These are phyloP conservation scores for Triplophysa siluroides DNA, from an alignment of 2,113 vertebrate genomes.

Conservation along the genomic window DNA sequence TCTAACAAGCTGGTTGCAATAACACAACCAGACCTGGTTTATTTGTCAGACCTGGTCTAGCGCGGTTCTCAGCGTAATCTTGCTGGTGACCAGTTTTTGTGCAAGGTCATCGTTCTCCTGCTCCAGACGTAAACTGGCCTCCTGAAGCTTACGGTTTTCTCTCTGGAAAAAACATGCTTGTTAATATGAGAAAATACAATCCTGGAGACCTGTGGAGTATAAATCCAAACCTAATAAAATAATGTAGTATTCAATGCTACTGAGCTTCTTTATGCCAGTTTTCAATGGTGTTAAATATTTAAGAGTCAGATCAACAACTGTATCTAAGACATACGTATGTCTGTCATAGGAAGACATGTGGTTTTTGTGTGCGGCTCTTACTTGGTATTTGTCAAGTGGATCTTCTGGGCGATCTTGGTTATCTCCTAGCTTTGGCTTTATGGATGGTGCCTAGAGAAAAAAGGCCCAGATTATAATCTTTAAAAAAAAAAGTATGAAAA, in stretches of 20 bases:
- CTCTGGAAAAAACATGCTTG: conserved; percentile 68
- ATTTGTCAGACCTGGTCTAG: conserved; percentile 84
- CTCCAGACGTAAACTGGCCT: conserved; percentile 90
- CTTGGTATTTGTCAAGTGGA: conserved; percentile 87
- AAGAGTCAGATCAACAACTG: not conserved
- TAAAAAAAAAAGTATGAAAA: not conserved
- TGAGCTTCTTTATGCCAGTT: not conserved
- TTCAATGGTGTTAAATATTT: not conserved
- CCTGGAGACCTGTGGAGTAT: no score
- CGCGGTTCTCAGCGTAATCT: conserved; percentile 88
- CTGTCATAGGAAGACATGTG: not conserved
- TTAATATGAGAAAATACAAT: not conserved
- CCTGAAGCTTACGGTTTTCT: conserved; percentile 87
- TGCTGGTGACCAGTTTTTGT: conserved; percentile 89
- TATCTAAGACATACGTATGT: not conserved
- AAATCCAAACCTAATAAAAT: no score
- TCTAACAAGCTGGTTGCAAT: no score
- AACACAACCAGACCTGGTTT: no score
- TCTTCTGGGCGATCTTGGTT: conserved; percentile 75
- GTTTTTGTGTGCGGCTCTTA: conserved; percentile 52
- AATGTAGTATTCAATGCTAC: conserved; percentile 36
- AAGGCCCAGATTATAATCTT: conserved; percentile 23
- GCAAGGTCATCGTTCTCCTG: conserved; percentile 95
- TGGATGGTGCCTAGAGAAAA: conserved; percentile 80
- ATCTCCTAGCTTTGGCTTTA: conserved; percentile 85